A percentile compares a stretch with the other conserved stretches of the same genome.
Evolutionary conservation across 2,888 invertebrate species (phyloP).

Genomic region (Cylindroiulus punctatus): DNA sequence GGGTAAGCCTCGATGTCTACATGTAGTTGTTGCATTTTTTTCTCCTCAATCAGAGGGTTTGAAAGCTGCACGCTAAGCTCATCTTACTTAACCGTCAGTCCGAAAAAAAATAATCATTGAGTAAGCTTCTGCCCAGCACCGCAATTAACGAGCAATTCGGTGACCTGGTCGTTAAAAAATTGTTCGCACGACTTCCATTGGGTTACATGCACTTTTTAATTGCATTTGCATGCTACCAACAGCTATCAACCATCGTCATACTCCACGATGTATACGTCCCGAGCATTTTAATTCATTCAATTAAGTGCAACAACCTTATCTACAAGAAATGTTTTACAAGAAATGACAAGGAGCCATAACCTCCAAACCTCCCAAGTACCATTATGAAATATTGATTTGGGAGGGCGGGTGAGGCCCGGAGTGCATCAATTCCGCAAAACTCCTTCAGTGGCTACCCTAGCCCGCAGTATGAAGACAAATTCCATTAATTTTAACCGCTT

Average conservation of each 20-base stretch:
- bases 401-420: not conserved
- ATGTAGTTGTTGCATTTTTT: not conserved
- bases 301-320: conserved; percentile 37
- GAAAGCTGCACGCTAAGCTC: not conserved
- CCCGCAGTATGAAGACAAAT: conserved; percentile 47
- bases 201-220: not conserved
- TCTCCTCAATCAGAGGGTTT: not conserved
- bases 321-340: conserved; percentile 43
- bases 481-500: conserved; percentile 47
- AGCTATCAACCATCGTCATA: not conserved
- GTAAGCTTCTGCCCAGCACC: not conserved
- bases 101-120: not conserved
- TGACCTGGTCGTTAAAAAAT: not conserved
- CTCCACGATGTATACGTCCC: no score
- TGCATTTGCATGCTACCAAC: not conserved
- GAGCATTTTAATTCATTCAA: conserved; percentile 35
- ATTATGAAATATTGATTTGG: conserved; percentile 42
- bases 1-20: not conserved
- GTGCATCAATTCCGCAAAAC: conserved; percentile 7
- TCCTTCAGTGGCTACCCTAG: conserved; percentile 34
- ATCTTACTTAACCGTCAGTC: not conserved
- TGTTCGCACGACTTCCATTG: not conserved
- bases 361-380: conserved; percentile 5
- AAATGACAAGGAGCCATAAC: conserved; percentile 40
- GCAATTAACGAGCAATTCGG: not conserved